phyloP scores from a whole-genome alignment of 2,888 invertebrate species.

The Pachliopta kotzebuea region DNA sequence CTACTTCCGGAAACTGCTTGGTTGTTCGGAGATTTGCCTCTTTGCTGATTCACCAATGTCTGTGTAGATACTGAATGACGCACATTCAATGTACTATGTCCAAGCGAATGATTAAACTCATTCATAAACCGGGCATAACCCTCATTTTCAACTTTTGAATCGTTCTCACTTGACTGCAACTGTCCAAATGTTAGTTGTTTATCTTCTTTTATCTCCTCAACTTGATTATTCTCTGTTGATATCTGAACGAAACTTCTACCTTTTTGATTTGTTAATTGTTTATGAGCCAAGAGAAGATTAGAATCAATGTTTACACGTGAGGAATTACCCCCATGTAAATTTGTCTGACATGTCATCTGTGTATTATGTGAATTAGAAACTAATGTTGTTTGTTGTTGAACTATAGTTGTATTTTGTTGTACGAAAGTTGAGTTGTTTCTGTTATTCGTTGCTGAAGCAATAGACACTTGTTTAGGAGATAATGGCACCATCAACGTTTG shows the following conservation, averaged over 20 bases:
- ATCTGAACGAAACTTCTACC: constrained; percentile 47
- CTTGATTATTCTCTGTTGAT: constrained; percentile 36
- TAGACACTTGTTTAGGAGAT: constrained; percentile 80
- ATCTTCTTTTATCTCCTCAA: constrained; percentile 36
- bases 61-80: constrained; percentile 89
- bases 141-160: constrained; percentile 39
- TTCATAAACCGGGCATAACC: constrained; percentile 49
- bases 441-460: constrained; percentile 75
- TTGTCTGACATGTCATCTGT: constrained; percentile 53
- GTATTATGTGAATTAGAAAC: constrained; percentile 84
- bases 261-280: constrained; percentile 48
- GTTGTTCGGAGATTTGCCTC: constrained; percentile 51
- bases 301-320: constrained; percentile 81
- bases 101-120: constrained; percentile 40
- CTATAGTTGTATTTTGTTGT: constrained; percentile 92
- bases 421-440: constrained; percentile 87
- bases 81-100: constrained; percentile 40
- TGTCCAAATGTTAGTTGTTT: constrained; percentile 35
- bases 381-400: constrained; percentile 90
- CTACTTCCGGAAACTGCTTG: constrained; percentile 51
- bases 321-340: constrained; percentile 52
- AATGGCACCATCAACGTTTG: constrained; percentile 87
- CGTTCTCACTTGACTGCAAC: constrained; percentile 35
- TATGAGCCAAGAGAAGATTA: constrained; percentile 72
- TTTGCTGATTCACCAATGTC: constrained; percentile 77